These are phyloP conservation scores for Nycticebus coucang DNA, from an alignment of 2,113 vertebrate species.

Conservation along the genomic window DNA sequence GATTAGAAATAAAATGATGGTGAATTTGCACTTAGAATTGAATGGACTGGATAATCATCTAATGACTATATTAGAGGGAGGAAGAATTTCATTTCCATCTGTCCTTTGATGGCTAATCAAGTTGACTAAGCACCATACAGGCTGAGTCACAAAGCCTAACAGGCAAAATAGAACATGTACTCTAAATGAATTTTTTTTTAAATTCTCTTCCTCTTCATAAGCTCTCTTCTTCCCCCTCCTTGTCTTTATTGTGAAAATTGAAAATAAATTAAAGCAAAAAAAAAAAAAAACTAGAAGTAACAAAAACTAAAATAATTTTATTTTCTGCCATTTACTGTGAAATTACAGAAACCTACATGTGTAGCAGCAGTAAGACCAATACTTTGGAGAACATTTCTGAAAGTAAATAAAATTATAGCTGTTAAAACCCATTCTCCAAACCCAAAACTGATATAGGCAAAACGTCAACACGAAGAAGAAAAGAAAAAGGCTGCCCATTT, in stretches of 20 bases:
- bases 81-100: not conserved
- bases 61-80: not conserved
- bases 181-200: not conserved
- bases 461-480: not conserved
- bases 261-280: slow-evolving; percentile 15
- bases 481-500: not conserved
- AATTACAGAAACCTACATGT: not conserved
- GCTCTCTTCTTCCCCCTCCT: not conserved
- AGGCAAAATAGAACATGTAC: not conserved
- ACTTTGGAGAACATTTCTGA: not conserved
- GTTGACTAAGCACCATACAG: not conserved
- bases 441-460: not conserved
- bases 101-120: not conserved
- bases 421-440: not conserved
- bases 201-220: not conserved
- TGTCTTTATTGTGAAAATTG: not conserved
- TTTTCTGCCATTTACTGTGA: not conserved
- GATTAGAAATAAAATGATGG: slow-evolving; percentile 11
- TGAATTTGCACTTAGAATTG: not conserved
- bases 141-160: not conserved
- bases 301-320: not conserved
- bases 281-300: not conserved
- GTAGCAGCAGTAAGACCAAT: not conserved
- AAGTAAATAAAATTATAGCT: not conserved
- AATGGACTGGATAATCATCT: not conserved